Evolutionary conservation across 2,113 vertebrate genomes (phyloP), one percentile per base, ranked within the genome.

Genomic region (Choloepus hoffmanni): DNA sequence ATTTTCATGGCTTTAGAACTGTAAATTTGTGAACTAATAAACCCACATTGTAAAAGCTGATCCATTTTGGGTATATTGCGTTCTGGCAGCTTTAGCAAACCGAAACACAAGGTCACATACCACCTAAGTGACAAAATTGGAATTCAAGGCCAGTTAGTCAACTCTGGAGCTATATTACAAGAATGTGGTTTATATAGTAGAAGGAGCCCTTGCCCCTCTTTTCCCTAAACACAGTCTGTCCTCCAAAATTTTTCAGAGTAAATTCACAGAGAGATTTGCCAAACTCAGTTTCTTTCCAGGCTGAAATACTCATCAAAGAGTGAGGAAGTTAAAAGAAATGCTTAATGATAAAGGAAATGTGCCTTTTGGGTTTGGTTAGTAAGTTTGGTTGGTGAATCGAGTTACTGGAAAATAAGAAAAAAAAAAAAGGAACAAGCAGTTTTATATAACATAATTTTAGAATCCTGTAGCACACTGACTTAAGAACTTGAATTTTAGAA

Each of bases 401-500:
- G 67, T 67, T 85, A 74, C 21, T 81, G 40, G 84, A 78, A 78
- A 96, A 21, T 63, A 21, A 63, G 53, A 62, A 36, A 78, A 95
- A 68, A 36, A 36, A 74, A 36, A 23, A 65, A 77, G 19, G 12
- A 96, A 60, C 1, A 68, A 74, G 0, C 9, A 48, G n/a, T 91
- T 73, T 8, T 68, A 16, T 73, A n/a, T 74, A 97, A 50, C 9
- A 36, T 48, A 78, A 85, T 67, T 85, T 73, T 24, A 86, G 72
- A 79, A n/a, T 50, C 12, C 58, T 74, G 16, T 8, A 86, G 65
- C 58, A 65, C 19, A 40, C 0, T 23, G 43, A 76, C 63, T 68
- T 63, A 73, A 72, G 45, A 63, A n/a, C 63, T 89, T 95, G 19
- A 65, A 55, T 78, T 82, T 93, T 28, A 65, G 26, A 89, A 83